Conservation (phyloP, 2,888 invertebrate genomes). For the Cloeon dipterum region DNA sequence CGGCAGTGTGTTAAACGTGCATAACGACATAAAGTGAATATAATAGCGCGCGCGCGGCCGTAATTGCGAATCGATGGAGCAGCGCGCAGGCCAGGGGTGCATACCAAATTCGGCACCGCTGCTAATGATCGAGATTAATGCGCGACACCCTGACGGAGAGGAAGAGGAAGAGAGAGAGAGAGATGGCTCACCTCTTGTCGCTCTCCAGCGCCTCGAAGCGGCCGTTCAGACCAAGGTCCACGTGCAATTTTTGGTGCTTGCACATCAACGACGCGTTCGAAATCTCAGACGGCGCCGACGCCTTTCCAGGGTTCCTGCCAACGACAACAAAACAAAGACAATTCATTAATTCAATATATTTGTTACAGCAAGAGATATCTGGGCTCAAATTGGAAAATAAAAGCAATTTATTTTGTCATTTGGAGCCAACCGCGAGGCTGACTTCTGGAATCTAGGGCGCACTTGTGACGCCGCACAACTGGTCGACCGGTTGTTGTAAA, state of each 20-base stretch:
- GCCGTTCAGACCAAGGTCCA: neutral
- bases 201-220: neutral
- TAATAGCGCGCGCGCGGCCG: slow-evolving; percentile 2
- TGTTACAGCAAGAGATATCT: too few relatives aligned
- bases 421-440: too few relatives aligned
- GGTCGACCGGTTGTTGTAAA: too few relatives aligned
- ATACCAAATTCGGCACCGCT: neutral
- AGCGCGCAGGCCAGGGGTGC: too few relatives aligned
- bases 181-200: neutral
- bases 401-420: too few relatives aligned
- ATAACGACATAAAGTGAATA: slow-evolving; percentile 1
- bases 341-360: too few relatives aligned
- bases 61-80: slow-evolving; percentile 1
- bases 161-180: too few relatives aligned
- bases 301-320: neutral
- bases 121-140: slow-evolving; percentile 1
- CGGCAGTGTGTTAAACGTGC: neutral
- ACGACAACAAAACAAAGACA: too few relatives aligned
- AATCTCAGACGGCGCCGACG: neutral
- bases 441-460: too few relatives aligned
- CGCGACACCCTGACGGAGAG: too few relatives aligned
- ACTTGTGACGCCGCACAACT: too few relatives aligned
- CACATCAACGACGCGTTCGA: neutral
- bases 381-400: too few relatives aligned
- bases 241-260: neutral